These are phyloP conservation scores for Podarcis siculus DNA, from an alignment of 2,797 vertebrate species.

Conservation along the genomic window DNA sequence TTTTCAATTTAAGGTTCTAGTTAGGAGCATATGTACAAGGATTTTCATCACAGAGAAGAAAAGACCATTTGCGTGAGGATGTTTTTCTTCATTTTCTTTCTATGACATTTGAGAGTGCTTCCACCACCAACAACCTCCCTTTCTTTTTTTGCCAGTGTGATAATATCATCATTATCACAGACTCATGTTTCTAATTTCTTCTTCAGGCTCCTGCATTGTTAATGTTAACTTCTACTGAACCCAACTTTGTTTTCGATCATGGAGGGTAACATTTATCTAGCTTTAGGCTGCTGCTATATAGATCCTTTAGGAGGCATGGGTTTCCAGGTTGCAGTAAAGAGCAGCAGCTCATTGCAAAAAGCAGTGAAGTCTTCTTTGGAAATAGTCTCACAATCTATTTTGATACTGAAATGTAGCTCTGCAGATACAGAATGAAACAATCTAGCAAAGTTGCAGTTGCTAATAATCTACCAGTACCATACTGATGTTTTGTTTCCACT, in stretches of 20 bases:
- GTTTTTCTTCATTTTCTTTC: slow-evolving; percentile 72
- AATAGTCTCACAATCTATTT: slow-evolving; percentile 41
- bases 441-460: neutral
- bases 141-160: slow-evolving; percentile 69
- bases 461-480: slow-evolving; percentile 33
- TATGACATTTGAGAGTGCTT: slow-evolving; percentile 74
- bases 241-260: slow-evolving; percentile 62
- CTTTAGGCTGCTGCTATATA: slow-evolving; percentile 46
- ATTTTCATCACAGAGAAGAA: slow-evolving; percentile 59
- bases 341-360: slow-evolving; percentile 9
- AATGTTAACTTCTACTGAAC: slow-evolving; percentile 73
- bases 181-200: slow-evolving; percentile 69
- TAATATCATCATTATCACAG: slow-evolving; percentile 71
- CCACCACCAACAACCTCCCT: neutral
- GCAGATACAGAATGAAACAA: slow-evolving; percentile 26
- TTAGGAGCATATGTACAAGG: slow-evolving; percentile 63
- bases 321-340: slow-evolving; percentile 44
- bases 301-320: slow-evolving; percentile 26
- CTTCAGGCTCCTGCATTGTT: slow-evolving; percentile 69
- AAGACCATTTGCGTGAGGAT: slow-evolving; percentile 63
- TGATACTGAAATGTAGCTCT: neutral
- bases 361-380: slow-evolving; percentile 29
- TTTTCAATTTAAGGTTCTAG: slow-evolving; percentile 64
- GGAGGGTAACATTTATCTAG: slow-evolving; percentile 38
- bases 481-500: slow-evolving; percentile 39